Base-by-base conservation (phyloP, 2,888 invertebrate species). In the Andrena camellia region DNA sequence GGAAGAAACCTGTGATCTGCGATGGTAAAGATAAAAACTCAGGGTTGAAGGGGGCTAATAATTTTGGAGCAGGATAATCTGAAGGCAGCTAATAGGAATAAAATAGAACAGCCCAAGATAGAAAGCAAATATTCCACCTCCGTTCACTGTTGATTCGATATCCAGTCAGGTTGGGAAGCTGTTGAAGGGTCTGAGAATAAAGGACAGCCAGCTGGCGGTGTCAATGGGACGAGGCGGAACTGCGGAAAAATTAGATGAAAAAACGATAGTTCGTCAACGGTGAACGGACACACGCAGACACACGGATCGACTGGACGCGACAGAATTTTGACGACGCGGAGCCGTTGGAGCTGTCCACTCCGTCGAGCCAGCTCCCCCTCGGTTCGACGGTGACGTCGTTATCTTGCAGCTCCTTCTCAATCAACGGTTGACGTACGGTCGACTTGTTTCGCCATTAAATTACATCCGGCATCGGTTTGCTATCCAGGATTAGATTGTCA, bases 361-460 rank as follows among this genome's bases (percentile, higher is more conserved):
- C 64, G 81, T 60, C 74, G 8, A 42, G 23, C 10, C 48, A 5
- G 17, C 29, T 2, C 33, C 20, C 20, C 52, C 20, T 10, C n/a
- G 57, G 60, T 57, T 63, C 76, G 70, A 75, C 42, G 76, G 31
- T 67, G 70, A 63, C 54, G 57, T 70, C 62, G 88, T 89, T 88
- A 87, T 87, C 89, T 85, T 89, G 57, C 54, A 50, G 70, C 83
- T 84, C 78, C 86, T 88, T 88, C 84, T 86, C 89, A 87, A 88
- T 88, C 88, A 88, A 84, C 63, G 54, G 76, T 62, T 83, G 89
- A 88, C 89, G 64, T 88, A 85, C 80, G 85, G 78, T 63, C 83
- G 82, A 88, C 82, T 89, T 88, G 88, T 88, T 88, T 89, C 89
- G 84, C 89, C 85, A 88, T 88, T 88, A 88, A 88, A 88, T 88